These are phyloP conservation scores for Parascotia fuliginaria DNA, from an alignment of 2,888 invertebrate genomes.

Conservation along the genomic window DNA sequence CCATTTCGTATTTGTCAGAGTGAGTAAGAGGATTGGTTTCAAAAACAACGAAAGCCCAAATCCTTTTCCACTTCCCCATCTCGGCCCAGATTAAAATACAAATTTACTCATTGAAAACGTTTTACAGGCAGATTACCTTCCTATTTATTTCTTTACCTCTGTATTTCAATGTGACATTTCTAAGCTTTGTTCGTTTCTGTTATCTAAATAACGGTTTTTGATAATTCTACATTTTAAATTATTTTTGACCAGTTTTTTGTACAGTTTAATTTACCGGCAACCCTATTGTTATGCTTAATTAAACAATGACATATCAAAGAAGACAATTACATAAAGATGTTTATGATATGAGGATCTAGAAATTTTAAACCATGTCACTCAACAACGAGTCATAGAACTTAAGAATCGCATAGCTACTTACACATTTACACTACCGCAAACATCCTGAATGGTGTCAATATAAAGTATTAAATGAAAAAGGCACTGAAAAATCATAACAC, in stretches of 20 bases:
- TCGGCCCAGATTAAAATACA: constrained; percentile 70
- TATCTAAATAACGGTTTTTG: constrained; percentile 11
- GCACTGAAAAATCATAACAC: too few relatives aligned
- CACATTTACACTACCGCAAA: too few relatives aligned
- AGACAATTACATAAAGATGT: too few relatives aligned
- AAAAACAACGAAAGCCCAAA: constrained; percentile 38
- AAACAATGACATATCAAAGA: too few relatives aligned
- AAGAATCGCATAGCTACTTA: too few relatives aligned
- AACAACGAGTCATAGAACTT: too few relatives aligned
- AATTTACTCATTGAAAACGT: constrained; percentile 75
- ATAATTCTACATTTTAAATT: constrained; percentile 10
- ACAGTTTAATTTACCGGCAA: background rate
- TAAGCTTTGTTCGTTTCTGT: constrained; percentile 14
- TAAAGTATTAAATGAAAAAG: too few relatives aligned
- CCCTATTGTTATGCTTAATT: too few relatives aligned
- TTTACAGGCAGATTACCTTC: constrained; percentile 66
- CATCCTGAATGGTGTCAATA: too few relatives aligned
- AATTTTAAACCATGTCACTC: too few relatives aligned
- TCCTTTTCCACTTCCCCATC: constrained; percentile 40
- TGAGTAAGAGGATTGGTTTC: constrained; percentile 10
- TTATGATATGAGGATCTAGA: too few relatives aligned
- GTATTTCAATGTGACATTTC: constrained; percentile 17
- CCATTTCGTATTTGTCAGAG: background rate
- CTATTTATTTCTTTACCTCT: constrained; percentile 55
- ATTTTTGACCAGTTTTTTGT: constrained; percentile 1